Evolutionary conservation across 2,888 invertebrate species (phyloP), one percentile per base, ranked within the genome.

Genomic region (Trileptium ribeirensis): DNA sequence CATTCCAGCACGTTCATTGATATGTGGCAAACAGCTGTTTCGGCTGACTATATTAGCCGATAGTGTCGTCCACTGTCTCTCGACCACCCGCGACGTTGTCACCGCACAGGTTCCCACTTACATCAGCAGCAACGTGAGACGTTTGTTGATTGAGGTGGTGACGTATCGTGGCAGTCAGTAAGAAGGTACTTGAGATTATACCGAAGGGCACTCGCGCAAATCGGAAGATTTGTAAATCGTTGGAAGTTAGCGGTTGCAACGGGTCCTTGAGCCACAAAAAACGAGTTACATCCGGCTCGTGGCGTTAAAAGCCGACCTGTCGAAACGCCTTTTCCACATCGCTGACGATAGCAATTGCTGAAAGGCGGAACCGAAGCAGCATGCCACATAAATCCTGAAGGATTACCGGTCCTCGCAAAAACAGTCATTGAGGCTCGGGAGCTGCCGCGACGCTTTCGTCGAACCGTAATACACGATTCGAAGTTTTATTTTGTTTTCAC

Each of bases 311-410:
- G 1, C 39, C 40, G 0, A 86, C 74, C 38, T 82, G 82, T 31
- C 83, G 84, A 80, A 86, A 86, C 0, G 86, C 86, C 74, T 84
- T 86, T 51, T 83, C 83, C 31, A 85, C 82, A 79, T 85, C 85
- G 1, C 79, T 24, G 15, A 75, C 34, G 3, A 29, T 39, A 39
- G 34, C 77, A 75, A 75, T 34, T 34, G 8, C 3, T 34, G 33
- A 8, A 3, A 34, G 3, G 3, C 77, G 77, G 34, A 75, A 75
- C 19, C 77, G 77, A 8, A 75, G 3, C 2, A 31, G 34, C 3
- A 34, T 36, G 29, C 77, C 37, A 3, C n/a, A 15, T 39, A 75
- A 75, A 8, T 75, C 38, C 2, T 75, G 8, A 2, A 75, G 8
- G 70, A 33, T 33, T 15, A 33, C 36, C 31, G 8, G 15, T 19